Conservation (phyloP, 1,140 invertebrate genomes). For the Leptinotarsa undecemlineata region DNA sequence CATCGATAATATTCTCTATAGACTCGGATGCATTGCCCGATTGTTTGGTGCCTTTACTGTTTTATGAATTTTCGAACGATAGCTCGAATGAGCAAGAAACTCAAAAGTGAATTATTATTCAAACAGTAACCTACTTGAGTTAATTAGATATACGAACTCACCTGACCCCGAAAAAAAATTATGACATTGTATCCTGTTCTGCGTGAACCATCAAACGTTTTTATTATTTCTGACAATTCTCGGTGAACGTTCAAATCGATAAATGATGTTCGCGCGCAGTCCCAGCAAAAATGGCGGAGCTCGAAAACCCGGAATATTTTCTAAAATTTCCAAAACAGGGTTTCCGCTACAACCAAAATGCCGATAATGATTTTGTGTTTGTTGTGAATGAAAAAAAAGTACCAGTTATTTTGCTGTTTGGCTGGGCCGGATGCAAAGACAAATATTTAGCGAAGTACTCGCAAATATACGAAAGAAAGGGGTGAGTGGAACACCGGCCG, state of each 20-base stretch:
- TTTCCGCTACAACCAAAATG: slow-evolving; percentile 49
- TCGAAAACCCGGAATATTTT: slow-evolving; percentile 65
- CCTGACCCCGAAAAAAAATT: too few relatives aligned
- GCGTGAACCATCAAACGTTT: too few relatives aligned
- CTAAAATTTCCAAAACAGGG: slow-evolving; percentile 65
- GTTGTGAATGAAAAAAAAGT: slow-evolving; percentile 64
- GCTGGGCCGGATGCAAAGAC: slow-evolving; percentile 80
- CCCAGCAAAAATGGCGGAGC: slow-evolving; percentile 44
- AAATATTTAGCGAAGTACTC: slow-evolving; percentile 78
- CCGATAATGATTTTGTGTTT: slow-evolving; percentile 61
- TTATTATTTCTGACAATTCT: not conserved
- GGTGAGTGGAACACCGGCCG: slow-evolving; percentile 58
- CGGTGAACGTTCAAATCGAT: slow-evolving; percentile 1
- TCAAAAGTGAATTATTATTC: too few relatives aligned
- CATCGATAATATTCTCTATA: too few relatives aligned
- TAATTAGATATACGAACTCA: too few relatives aligned
- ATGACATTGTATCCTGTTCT: too few relatives aligned
- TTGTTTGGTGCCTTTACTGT: too few relatives aligned
- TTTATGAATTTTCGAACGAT: too few relatives aligned
- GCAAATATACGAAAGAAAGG: slow-evolving; percentile 74
- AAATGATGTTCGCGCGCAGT: slow-evolving; percentile 2
- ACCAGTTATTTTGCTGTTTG: slow-evolving; percentile 74
- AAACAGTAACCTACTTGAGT: too few relatives aligned
- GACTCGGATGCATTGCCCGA: too few relatives aligned
- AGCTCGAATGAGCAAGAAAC: too few relatives aligned